These are phyloP conservation scores for Natrix natrix DNA, from an alignment of 2,797 vertebrate species.

Conservation along the genomic window DNA sequence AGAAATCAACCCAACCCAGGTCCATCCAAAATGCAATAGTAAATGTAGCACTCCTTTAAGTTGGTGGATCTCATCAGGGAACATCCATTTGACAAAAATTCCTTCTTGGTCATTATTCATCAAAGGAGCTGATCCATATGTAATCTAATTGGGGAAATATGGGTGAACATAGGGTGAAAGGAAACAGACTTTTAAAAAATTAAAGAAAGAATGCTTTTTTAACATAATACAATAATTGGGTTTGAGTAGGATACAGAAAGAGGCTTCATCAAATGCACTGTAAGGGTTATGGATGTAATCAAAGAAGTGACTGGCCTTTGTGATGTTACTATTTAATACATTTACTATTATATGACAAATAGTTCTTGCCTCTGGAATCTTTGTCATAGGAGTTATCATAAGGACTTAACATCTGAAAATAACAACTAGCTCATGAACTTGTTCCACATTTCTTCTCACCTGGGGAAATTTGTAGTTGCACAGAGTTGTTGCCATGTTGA, in stretches of 20 bases:
- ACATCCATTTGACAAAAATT: neutral
- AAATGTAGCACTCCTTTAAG: no score
- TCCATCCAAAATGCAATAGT: no score
- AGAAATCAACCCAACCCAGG: neutral
- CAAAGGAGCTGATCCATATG: neutral
- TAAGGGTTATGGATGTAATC: neutral
- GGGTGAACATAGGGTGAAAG: neutral
- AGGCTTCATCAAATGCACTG: neutral
- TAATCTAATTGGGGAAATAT: neutral
- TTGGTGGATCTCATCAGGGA: neutral
- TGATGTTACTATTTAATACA: no score
- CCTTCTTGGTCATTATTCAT: neutral
- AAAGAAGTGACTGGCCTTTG: no score
- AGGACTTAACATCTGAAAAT: no score
- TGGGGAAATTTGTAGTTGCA: no score
- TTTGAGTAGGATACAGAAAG: neutral
- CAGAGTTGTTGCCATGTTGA: no score
- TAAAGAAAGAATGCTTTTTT: neutral
- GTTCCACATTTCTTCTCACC: no score
- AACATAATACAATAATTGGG: neutral
- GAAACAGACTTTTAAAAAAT: neutral
- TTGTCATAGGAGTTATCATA: neutral
- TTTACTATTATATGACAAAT: no score
- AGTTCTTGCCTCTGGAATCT: neutral
- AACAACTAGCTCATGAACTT: no score